Conservation (phyloP, 2,888 invertebrate genomes). For the Pollenia angustigena region DNA sequence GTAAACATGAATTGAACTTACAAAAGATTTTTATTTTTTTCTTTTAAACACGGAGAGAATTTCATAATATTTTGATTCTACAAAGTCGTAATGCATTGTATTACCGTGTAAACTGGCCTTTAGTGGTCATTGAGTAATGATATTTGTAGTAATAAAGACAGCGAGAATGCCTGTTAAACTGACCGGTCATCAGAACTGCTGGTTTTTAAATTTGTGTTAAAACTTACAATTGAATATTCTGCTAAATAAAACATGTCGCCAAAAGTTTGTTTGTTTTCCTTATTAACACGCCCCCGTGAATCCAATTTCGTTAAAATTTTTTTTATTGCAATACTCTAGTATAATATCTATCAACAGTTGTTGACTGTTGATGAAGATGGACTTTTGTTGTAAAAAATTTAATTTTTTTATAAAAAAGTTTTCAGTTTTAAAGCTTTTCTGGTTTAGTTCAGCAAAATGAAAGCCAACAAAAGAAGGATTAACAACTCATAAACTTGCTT, state of each 20-base stretch:
- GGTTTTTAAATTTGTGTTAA: not conserved
- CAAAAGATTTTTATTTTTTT: too few relatives aligned
- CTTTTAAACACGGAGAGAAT: too few relatives aligned
- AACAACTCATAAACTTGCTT: constrained; percentile 38
- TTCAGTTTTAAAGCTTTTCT: constrained; percentile 1
- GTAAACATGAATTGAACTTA: too few relatives aligned
- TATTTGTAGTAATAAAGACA: too few relatives aligned
- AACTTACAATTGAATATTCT: constrained; percentile 19
- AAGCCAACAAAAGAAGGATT: constrained; percentile 42
- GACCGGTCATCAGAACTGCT: too few relatives aligned
- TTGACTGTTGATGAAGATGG: not conserved
- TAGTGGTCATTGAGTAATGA: too few relatives aligned
- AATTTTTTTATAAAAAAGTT: constrained; percentile 27
- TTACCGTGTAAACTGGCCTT: too few relatives aligned
- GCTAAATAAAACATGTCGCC: constrained; percentile 32
- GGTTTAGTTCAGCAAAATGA: constrained; percentile 9
- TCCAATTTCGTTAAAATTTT: not conserved
- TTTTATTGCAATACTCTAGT: not conserved
- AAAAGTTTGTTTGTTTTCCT: constrained; percentile 20
- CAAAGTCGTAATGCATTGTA: too few relatives aligned
- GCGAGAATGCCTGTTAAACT: too few relatives aligned
- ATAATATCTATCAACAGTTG: not conserved
- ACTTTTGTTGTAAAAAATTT: constrained; percentile 29
- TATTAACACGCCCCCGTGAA: constrained; percentile 37
- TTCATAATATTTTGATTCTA: too few relatives aligned